A percentile compares a stretch with the other conserved stretches of the same genome.
Evolutionary conservation across 2,888 invertebrate genomes (phyloP).

Genomic region (Ptilodon capucinus): DNA sequence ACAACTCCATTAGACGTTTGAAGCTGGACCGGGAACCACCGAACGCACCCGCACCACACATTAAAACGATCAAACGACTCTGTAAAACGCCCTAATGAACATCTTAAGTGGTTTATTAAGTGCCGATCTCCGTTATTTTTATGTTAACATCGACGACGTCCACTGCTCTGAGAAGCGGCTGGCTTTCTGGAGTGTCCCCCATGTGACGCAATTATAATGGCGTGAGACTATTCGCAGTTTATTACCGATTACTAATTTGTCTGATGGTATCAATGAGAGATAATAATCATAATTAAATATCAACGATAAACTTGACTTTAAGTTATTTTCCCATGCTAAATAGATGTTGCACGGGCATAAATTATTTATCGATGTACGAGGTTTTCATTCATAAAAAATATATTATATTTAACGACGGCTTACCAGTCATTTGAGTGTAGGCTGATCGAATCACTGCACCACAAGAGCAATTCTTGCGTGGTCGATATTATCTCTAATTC

Average conservation of each 20-base stretch:
- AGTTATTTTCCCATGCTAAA: neutral
- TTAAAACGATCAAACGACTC: constrained; percentile 73
- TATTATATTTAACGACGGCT: too few relatives aligned
- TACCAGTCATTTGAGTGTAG: too few relatives aligned
- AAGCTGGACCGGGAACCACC: constrained; percentile 35
- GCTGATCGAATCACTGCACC: too few relatives aligned
- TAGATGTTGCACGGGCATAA: too few relatives aligned
- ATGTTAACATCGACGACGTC: constrained; percentile 58
- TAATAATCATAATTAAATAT: neutral
- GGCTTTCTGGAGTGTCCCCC: constrained; percentile 23
- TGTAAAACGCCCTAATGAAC: constrained; percentile 72
- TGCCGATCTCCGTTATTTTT: constrained; percentile 77
- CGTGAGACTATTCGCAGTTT: constrained; percentile 30
- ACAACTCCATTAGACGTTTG: constrained; percentile 73
- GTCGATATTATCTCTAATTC: too few relatives aligned
- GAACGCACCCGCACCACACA: constrained; percentile 51
- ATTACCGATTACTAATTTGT: neutral
- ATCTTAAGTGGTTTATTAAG: constrained; percentile 79
- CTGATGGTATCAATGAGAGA: too few relatives aligned
- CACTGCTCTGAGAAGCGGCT: constrained; percentile 52
- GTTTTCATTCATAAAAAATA: too few relatives aligned
- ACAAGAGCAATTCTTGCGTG: too few relatives aligned
- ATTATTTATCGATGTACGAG: too few relatives aligned
- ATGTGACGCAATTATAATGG: constrained; percentile 36
- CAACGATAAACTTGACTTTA: too few relatives aligned